Base-by-base conservation (phyloP, 2,888 invertebrate genomes). In the Synanthedon tipuliformis region DNA sequence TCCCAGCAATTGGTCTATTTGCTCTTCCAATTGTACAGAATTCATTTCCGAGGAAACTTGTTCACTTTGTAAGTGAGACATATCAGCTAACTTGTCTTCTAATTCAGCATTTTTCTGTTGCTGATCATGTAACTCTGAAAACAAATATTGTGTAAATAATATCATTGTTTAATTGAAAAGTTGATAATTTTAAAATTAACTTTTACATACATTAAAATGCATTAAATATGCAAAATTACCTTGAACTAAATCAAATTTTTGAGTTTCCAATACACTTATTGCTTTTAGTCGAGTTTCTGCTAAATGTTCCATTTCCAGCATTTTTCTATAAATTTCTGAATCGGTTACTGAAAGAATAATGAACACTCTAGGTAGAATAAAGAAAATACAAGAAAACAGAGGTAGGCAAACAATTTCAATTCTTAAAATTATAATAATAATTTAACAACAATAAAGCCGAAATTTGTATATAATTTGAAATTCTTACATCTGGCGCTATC, bases 31-130 rank as follows among this genome's bases (percentile, higher is more conserved):
- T 64, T 94, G 93, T 41, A 94, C 92, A 7, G 92, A 91, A 61
- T 91, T 92, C 69, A 95, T 92, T 84, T 95, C 94, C 1, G 93
- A 91, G 27, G 90, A 90, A n/a, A 95, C 93, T 68, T 92, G 90
- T 53, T 89, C 89, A 76, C 88, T 91, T 74, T 92, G 90, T 4
- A 91, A 78, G 61, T 90, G 89, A 50, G 90, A 88, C 54, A 91
- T 88, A 61, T 90, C 90, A 41, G 89, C 88, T 53, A 91, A 69
- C 70, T 89, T 89, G 60, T 89, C 89, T 65, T 91, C 90, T 57
- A 92, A 85, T 48, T 88, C 84, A 53, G 89, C 84, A 61, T 92
- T 81, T 64, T 92, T 90, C 59, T 90, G 90, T 73, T 92, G 91
- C 34, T 89, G 73, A 15, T 80, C 71, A 60, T 90, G 82, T 53